A percentile compares a stretch with the other conserved stretches of the same genome.
Conservation (phyloP, 2,113 vertebrate species). For the Notarius lentiginosus region DNA sequence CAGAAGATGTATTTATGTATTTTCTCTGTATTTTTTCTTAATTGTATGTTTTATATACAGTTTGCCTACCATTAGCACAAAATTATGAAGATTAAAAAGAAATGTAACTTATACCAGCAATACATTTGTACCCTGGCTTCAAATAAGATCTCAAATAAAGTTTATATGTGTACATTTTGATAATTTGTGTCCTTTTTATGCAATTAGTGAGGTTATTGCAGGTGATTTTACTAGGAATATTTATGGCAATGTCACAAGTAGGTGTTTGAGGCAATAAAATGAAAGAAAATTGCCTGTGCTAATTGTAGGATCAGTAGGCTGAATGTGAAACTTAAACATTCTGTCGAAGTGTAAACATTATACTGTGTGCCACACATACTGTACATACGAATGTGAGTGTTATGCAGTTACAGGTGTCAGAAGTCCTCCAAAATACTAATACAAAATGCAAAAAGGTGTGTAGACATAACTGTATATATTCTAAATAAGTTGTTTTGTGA, state of each 20-base stretch:
- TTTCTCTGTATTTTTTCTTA: background rate
- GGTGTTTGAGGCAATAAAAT: background rate
- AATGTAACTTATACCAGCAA: background rate
- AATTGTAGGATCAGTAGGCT: background rate
- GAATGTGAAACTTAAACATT: background rate
- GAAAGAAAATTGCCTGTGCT: background rate
- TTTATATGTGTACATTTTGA: conserved; percentile 7
- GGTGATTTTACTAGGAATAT: background rate
- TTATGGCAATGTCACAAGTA: background rate
- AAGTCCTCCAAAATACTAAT: background rate
- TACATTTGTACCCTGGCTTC: conserved; percentile 3
- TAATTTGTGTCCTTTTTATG: background rate
- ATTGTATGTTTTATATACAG: conserved; percentile 23
- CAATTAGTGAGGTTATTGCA: background rate
- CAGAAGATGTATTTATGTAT: background rate
- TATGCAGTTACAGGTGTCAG: background rate
- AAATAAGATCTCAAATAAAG: background rate
- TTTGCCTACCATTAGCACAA: conserved; percentile 1
- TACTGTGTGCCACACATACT: background rate
- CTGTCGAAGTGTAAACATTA: background rate
- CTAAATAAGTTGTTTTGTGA: background rate
- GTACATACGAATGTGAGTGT: background rate
- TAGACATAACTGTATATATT: background rate
- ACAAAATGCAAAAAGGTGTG: background rate
- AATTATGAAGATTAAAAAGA: background rate